Base-by-base conservation (phyloP, 2,888 invertebrate species). In the Taenaris catops region DNA sequence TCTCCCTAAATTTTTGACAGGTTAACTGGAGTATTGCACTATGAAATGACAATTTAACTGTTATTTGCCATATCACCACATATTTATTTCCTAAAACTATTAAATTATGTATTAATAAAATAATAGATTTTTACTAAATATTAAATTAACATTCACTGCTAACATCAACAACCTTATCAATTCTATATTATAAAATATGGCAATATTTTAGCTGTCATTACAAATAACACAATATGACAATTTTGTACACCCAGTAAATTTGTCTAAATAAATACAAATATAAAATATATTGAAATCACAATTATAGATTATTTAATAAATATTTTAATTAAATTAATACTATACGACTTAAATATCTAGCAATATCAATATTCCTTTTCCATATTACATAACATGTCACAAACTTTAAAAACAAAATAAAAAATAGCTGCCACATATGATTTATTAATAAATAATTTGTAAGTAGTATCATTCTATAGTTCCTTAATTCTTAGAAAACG, bases 171-270 rank as follows among this genome's bases (percentile, higher is more conserved):
- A 20, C 34, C 24, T 25, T 38, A 34, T 21, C 35, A 25, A 5
- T 9, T 31, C 16, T 25, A 33, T 11, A 29, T 20, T 27, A 44
- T 42, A 44, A n/a, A 41, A 35, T 49, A 47, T 38, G 38, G 44
- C 40, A 44, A 31, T 34, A 33, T 25, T 11, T 11, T 27, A 41
- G 26, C 28, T 29, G 36, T 32, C 17, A 35, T 41, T 17, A 8
- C 27, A 28, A 28, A 26, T 23, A 7, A 9, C 8, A 26, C 16
- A 9, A 28, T 8, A 28, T 34, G 28, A 25, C 19, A 17, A 34
- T 11, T 25, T 37, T 29, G 31, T 25, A 31, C 25, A 20, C 3
- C 18, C n/a, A 23, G 37, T 37, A 32, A 14, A 37, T 25, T 37
- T 37, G 4, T 32, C 26, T 32, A 32, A 20, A 17, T 33, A 32